Percentiles rank a stretch among this genome's conserved stretches.
These are phyloP conservation scores for Catocala nupta DNA, from an alignment of 2,888 invertebrate species.

Conservation along the genomic window DNA sequence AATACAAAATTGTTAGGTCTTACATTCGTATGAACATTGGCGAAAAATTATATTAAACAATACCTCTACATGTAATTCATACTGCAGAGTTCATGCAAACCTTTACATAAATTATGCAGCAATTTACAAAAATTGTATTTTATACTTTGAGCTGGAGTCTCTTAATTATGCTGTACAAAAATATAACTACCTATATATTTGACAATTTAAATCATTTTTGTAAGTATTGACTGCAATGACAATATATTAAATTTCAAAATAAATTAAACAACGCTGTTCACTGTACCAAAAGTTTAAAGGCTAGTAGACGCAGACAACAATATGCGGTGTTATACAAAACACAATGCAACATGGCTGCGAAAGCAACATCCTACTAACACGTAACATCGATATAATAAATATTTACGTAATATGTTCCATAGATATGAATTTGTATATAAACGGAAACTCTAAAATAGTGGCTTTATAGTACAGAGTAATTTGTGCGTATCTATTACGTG, in stretches of 20 bases:
- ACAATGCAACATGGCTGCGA: slow-evolving; percentile 46
- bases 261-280: too few relatives aligned
- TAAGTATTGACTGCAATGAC: too few relatives aligned
- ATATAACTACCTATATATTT: slow-evolving; percentile 5
- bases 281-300: not conserved
- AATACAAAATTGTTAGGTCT: slow-evolving; percentile 3
- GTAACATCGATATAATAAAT: slow-evolving; percentile 54
- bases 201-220: not conserved
- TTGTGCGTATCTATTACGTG: slow-evolving; percentile 80
- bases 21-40: too few relatives aligned
- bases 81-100: not conserved
- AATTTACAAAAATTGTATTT: too few relatives aligned
- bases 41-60: too few relatives aligned
- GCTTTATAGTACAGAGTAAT: slow-evolving; percentile 62
- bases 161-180: not conserved
- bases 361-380: slow-evolving; percentile 64
- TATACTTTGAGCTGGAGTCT: not conserved
- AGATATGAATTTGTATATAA: slow-evolving; percentile 40
- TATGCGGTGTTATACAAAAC: slow-evolving; percentile 49
- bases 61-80: not conserved
- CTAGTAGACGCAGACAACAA: not conserved
- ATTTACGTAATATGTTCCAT: slow-evolving; percentile 31
- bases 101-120: too few relatives aligned
- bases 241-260: too few relatives aligned
- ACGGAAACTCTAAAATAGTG: slow-evolving; percentile 58